Conservation (phyloP, 2,797 vertebrate genomes). For the Xerus rutilus region DNA sequence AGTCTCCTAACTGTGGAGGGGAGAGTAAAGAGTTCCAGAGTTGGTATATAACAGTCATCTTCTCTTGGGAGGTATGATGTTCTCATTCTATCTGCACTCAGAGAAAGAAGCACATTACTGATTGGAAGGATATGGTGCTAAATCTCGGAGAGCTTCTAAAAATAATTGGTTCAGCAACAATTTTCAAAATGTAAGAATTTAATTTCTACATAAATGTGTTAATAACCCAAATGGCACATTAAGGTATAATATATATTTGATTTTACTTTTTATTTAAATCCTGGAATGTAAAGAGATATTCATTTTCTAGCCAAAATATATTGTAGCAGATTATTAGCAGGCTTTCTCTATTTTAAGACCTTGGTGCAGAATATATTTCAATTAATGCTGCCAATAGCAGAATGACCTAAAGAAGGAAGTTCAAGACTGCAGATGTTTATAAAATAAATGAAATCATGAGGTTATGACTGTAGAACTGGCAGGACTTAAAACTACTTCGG, state of each 20-base stretch:
- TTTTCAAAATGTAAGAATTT: conserved; percentile 48
- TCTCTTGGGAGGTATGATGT: background rate
- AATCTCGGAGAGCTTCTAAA: conserved; percentile 25
- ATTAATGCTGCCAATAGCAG: conserved; percentile 61
- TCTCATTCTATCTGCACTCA: background rate
- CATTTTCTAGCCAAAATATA: conserved; percentile 49
- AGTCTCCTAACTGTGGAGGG: background rate
- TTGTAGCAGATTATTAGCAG: conserved; percentile 60
- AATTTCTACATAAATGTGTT: conserved; percentile 57
- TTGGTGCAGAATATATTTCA: conserved; percentile 70
- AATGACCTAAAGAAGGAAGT: conserved; percentile 70
- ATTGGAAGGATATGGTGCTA: background rate
- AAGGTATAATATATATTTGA: conserved; percentile 11
- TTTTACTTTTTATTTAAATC: conserved; percentile 65
- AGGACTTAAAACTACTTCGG: conserved; percentile 76
- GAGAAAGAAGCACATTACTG: conserved; percentile 15
- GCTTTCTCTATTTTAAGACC: conserved; percentile 65
- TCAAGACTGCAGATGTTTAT: conserved; percentile 74
- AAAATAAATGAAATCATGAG: conserved; percentile 83
- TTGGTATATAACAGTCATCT: background rate
- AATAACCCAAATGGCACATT: conserved; percentile 56
- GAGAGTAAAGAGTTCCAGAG: background rate
- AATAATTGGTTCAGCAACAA: conserved; percentile 22
- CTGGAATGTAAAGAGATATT: conserved; percentile 68
- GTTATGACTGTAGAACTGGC: conserved; percentile 76